phyloP scores from a whole-genome alignment of 2,113 vertebrate genomes.

The Lepus timidus region DNA sequence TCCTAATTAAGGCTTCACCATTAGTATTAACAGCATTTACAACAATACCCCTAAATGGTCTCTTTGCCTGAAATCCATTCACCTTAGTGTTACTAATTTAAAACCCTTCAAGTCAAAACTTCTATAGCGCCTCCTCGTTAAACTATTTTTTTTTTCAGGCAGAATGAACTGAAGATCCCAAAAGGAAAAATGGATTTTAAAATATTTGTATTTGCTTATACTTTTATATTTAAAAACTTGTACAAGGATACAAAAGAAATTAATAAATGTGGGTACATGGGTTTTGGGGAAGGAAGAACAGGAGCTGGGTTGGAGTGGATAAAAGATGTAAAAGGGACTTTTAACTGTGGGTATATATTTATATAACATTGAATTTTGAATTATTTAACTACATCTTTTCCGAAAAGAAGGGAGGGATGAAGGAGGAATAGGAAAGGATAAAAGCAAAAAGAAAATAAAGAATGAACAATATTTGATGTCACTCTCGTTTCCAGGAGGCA shows the following conservation, averaged over 20 bases:
- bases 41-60: background rate
- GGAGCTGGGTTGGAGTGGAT: background rate
- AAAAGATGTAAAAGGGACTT: background rate
- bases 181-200: constrained; percentile 53
- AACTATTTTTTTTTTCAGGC: background rate
- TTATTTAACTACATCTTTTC: background rate
- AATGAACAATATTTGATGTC: background rate
- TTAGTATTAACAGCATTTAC: background rate
- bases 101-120: constrained; percentile 53
- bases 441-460: background rate
- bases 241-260: background rate
- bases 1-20: background rate
- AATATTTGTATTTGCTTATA: constrained; percentile 35
- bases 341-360: background rate
- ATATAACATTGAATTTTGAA: constrained; percentile 28
- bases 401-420: background rate
- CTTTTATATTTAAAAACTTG: constrained; percentile 24
- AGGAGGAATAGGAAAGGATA: background rate
- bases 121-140: background rate
- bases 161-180: constrained; percentile 24
- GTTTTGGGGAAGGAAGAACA: background rate
- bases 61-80: background rate
- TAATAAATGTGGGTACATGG: background rate
- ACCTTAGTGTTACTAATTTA: background rate
- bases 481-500: constrained; percentile 33